Base-by-base conservation (phyloP, 1,140 invertebrate genomes). In the Hyphantria cunea region DNA sequence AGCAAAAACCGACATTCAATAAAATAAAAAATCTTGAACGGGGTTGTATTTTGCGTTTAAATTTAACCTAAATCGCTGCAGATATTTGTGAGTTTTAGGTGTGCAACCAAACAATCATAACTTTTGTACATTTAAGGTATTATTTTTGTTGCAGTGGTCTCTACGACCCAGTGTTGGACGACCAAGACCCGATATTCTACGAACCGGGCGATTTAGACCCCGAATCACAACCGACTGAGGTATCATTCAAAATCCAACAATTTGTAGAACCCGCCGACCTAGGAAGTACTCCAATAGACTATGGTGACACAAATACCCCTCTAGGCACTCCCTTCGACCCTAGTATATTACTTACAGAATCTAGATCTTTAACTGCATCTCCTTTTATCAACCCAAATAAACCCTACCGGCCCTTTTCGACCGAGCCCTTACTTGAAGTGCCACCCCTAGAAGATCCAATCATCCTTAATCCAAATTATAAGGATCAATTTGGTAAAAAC, bases 81-180 rank as follows among this genome's bases (percentile, higher is more conserved):
- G n/a, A n/a, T n/a, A n/a, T n/a, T n/a, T n/a, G n/a, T n/a, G n/a
- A n/a, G n/a, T n/a, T n/a, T n/a, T n/a, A n/a, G n/a, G n/a, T n/a
- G n/a, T n/a, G n/a, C n/a, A n/a, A n/a, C n/a, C n/a, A n/a, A n/a
- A n/a, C n/a, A n/a, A n/a, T 44, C 37, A 39, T 39, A 12, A 3
- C 14, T 41, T 61, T 59, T n/a, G n/a, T n/a, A n/a, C n/a, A n/a
- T n/a, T n/a, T n/a, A n/a, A n/a, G n/a, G n/a, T n/a, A n/a, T n/a
- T n/a, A n/a, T 48, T 42, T 31, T 67, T 44, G 45, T 80, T 81
- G 11, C 80, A 86, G 86, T 71, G 84, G 82, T 55, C 79, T 81
- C 12, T 84, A 86, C 80, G 84, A 84, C 63, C 78, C 78, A 49
- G 78, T 83, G 0, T 53, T 83, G 41, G 81, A 85, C 74, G 80